Evolutionary conservation across 2,113 vertebrate genomes (phyloP).

Genomic region (Eclectus roratus): DNA sequence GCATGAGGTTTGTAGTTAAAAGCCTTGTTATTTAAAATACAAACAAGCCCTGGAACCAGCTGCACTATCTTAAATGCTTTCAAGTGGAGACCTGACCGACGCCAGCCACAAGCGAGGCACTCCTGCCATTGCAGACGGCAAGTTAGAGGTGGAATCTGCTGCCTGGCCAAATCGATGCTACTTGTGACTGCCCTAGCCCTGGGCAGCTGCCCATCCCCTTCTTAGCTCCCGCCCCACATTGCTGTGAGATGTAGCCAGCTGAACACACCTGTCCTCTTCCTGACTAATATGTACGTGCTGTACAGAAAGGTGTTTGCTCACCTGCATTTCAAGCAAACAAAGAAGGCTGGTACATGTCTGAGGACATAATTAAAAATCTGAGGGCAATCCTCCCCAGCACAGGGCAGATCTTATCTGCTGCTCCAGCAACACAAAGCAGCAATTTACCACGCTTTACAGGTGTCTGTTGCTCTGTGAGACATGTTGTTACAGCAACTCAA

Average conservation of each 20-base stretch:
- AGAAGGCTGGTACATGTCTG: not conserved
- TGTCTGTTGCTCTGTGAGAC: not conserved
- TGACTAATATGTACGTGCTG: accelerated
- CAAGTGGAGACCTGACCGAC: not conserved
- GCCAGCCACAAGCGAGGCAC: accelerated
- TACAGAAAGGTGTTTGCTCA: not conserved
- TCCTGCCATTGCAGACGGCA: not conserved
- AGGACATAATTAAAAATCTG: not conserved
- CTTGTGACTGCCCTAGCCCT: not conserved
- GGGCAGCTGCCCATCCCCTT: not conserved
- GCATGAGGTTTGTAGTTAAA: not conserved
- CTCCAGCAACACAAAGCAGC: not conserved
- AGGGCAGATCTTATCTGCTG: not conserved
- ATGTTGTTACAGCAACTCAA: not conserved
- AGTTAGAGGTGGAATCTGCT: not conserved
- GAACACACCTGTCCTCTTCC: accelerated
- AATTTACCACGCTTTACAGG: not conserved
- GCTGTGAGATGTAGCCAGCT: accelerated
- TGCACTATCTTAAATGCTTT: accelerated
- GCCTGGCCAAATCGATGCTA: not conserved
- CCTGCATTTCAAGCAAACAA: not conserved
- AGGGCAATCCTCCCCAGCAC: not conserved
- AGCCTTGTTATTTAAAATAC: not conserved
- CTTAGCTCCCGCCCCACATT: accelerated
- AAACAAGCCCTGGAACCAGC: not conserved